Percentiles rank a stretch among this genome's conserved stretches.
Evolutionary conservation across 2,113 vertebrate genomes (phyloP).

Genomic region (Psammodynastes pulverulentus): DNA sequence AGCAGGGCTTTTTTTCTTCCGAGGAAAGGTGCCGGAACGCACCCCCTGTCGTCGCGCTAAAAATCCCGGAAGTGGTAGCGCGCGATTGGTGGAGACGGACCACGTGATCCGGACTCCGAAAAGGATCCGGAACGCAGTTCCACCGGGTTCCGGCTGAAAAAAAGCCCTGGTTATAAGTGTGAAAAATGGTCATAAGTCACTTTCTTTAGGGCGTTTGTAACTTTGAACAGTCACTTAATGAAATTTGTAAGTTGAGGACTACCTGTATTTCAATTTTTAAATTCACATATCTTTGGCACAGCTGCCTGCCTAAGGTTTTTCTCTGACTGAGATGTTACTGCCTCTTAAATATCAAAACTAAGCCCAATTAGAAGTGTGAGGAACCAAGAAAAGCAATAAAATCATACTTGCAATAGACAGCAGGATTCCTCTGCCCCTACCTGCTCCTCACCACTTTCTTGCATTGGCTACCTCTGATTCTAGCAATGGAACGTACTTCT

Average conservation of each 20-base stretch:
- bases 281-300: neutral
- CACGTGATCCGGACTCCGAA: too few relatives aligned
- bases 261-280: neutral
- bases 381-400: neutral
- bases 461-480: neutral
- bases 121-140: too few relatives aligned
- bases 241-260: neutral
- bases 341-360: neutral
- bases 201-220: neutral
- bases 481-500: neutral
- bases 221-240: neutral
- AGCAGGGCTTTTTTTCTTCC: too few relatives aligned
- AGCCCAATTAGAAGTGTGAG: neutral
- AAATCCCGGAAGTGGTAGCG: too few relatives aligned
- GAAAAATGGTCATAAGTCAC: neutral
- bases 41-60: too few relatives aligned
- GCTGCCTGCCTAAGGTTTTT: neutral
- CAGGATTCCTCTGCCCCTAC: neutral
- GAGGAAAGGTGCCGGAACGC: too few relatives aligned
- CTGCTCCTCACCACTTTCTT: neutral
- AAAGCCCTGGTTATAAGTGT: neutral
- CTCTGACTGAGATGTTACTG: neutral
- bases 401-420: neutral
- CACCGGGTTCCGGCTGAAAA: too few relatives aligned
- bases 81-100: too few relatives aligned